Evolutionary conservation across 2,113 vertebrate genomes (phyloP).

Genomic region (Galemys pyrenaicus): DNA sequence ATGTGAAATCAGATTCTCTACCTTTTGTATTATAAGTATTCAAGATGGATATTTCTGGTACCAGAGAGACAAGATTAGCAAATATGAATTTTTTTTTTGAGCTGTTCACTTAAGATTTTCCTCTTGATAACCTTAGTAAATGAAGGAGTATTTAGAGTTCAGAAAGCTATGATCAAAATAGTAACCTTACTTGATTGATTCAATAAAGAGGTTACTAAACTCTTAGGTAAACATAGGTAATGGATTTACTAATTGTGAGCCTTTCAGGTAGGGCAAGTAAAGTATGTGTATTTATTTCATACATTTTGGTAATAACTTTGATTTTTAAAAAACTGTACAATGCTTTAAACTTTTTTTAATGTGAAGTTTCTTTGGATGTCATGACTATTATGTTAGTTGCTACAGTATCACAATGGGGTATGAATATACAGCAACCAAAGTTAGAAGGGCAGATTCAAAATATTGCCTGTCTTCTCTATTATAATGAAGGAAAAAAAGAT

Average conservation of each 20-base stretch:
- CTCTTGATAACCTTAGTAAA: constrained; percentile 6
- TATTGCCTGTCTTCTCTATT: background rate
- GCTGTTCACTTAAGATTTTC: constrained; percentile 22
- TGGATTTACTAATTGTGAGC: background rate
- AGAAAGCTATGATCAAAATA: background rate
- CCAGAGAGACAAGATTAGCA: constrained; percentile 23
- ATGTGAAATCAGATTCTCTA: background rate
- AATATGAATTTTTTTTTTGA: background rate
- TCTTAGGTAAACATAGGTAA: background rate
- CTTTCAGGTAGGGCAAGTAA: background rate
- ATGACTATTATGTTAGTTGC: constrained; percentile 34
- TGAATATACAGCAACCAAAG: constrained; percentile 39
- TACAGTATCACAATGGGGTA: background rate
- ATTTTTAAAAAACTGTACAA: constrained; percentile 6
- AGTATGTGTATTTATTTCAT: background rate
- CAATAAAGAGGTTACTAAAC: background rate
- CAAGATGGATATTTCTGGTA: constrained; percentile 38
- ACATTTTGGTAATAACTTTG: background rate
- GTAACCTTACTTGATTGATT: background rate
- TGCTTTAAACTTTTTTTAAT: constrained; percentile 39
- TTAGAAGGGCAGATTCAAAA: constrained; percentile 25
- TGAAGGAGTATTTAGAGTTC: constrained; percentile 56
- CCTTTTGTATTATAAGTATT: background rate
- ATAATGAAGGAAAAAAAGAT: constrained; percentile 25
- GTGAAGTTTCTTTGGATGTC: constrained; percentile 27